phyloP scores from a whole-genome alignment of 2,113 vertebrate species.

The Heterocephalus glaber region DNA sequence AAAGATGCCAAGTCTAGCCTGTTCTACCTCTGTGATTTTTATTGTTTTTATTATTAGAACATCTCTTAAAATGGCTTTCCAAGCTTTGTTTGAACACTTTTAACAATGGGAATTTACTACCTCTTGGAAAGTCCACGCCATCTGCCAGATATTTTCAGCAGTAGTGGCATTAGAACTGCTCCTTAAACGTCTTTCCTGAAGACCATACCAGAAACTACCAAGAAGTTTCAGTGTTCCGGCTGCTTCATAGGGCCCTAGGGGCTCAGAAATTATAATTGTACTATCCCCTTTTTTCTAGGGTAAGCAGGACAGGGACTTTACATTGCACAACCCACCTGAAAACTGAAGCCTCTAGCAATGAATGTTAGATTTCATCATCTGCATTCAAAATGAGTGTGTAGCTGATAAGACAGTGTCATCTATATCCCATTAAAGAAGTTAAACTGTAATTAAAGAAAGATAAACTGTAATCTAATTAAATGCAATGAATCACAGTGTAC shows the following conservation, averaged over 20 bases:
- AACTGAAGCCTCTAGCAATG: background rate
- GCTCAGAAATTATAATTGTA: background rate
- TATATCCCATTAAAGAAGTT: constrained; percentile 19
- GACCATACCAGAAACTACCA: background rate
- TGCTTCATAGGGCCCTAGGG: background rate
- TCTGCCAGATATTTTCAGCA: background rate
- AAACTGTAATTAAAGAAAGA: constrained; percentile 47
- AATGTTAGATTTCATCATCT: background rate
- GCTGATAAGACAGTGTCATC: background rate
- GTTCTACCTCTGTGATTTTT: background rate
- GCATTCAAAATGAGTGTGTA: background rate
- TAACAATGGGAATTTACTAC: background rate
- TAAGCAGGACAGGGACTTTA: background rate
- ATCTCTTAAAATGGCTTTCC: background rate
- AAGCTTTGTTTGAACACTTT: background rate
- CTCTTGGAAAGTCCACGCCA: background rate
- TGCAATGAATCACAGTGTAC: background rate
- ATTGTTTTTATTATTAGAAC: background rate
- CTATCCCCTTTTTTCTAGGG: background rate
- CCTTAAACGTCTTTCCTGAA: constrained; percentile 1
- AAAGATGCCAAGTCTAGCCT: background rate
- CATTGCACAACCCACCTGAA: background rate
- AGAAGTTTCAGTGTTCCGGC: background rate
- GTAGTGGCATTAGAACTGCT: background rate
- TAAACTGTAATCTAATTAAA: constrained; percentile 47